Evolutionary conservation across 2,797 vertebrate species (phyloP).

Genomic region (Scyliorhinus canicula): DNA sequence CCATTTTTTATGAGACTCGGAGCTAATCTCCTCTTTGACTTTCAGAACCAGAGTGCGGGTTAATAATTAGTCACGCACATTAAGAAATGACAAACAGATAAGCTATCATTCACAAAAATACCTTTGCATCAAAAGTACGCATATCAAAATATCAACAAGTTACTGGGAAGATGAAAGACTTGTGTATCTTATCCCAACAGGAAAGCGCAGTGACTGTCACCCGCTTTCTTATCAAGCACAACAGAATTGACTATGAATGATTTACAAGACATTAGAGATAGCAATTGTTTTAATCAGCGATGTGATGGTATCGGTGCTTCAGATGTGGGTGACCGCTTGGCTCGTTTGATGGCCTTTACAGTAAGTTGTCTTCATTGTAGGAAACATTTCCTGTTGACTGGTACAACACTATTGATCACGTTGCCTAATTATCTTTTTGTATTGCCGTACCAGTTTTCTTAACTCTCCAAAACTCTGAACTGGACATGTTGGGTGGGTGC

Average conservation of each 20-base stretch:
- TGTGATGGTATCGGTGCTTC: background rate
- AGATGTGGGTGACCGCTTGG: slow-evolving; percentile 7
- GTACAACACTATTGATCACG: background rate
- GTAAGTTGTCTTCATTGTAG: slow-evolving; percentile 8
- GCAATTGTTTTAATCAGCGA: background rate
- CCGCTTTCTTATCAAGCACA: slow-evolving; percentile 14
- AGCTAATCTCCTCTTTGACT: background rate
- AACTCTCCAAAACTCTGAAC: background rate
- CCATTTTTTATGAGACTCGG: background rate
- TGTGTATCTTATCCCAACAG: slow-evolving; percentile 11
- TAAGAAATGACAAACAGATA: slow-evolving; percentile 25
- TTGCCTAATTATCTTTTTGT: background rate
- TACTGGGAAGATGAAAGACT: slow-evolving; percentile 10
- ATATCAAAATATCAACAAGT: slow-evolving; percentile 34
- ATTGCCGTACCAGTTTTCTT: background rate
- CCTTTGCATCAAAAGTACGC: background rate
- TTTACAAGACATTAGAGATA: slow-evolving; percentile 17
- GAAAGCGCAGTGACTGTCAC: background rate
- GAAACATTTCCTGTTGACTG: slow-evolving; percentile 8
- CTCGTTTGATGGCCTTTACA: background rate
- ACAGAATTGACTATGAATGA: slow-evolving; percentile 15
- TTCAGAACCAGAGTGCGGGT: background rate
- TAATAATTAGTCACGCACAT: slow-evolving; percentile 29
- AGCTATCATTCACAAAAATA: slow-evolving; percentile 27
- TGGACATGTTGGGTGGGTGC: background rate